Conservation (phyloP, 2,113 vertebrate species). For the Balaeniceps rex region DNA sequence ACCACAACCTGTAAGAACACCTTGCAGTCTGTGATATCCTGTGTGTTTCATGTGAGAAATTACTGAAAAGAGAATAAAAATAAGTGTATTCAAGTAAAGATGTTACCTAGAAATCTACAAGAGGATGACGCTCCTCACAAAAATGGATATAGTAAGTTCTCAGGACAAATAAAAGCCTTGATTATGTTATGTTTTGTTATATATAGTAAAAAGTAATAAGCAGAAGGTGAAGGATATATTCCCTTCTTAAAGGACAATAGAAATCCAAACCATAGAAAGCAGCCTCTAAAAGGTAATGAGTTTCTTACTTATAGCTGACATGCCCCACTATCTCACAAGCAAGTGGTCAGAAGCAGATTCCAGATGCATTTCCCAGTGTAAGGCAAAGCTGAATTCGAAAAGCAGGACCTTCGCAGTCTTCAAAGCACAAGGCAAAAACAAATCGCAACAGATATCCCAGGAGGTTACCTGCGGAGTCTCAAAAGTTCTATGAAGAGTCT, state of each 20-base stretch:
- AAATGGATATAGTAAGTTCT: neutral
- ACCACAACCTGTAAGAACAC: neutral
- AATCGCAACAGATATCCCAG: neutral
- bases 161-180: neutral
- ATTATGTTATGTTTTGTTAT: neutral
- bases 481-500: neutral
- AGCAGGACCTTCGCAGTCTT: neutral
- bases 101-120: neutral
- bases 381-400: neutral
- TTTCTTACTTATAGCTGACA: neutral
- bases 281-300: neutral
- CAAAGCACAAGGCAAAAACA: neutral
- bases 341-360: neutral
- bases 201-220: neutral
- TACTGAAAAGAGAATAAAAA: neutral
- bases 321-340: neutral
- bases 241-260: neutral
- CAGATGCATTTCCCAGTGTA: neutral
- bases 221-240: neutral
- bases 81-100: neutral
- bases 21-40: neutral
- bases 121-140: neutral
- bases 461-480: neutral
- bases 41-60: neutral
- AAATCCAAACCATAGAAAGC: neutral